Conservation (phyloP, 2,888 invertebrate genomes). For the Aelia acuminata region DNA sequence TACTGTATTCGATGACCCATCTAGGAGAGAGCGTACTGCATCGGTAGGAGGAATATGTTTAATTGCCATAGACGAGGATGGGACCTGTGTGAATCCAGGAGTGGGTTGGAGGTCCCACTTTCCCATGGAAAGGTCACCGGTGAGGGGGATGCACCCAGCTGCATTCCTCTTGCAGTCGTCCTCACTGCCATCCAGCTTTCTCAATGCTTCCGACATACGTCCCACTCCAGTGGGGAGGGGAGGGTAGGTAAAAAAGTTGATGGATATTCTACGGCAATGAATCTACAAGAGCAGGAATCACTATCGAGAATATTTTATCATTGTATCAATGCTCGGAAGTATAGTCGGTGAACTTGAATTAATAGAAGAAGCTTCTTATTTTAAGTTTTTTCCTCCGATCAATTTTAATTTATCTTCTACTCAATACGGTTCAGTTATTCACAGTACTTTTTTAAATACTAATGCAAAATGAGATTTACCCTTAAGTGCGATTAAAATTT, state of each 20-base stretch:
- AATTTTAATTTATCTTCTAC: too few species aligned
- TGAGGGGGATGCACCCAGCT: conserved; percentile 49
- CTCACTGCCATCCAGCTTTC: not conserved
- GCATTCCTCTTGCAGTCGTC: conserved; percentile 31
- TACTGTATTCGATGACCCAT: too few species aligned
- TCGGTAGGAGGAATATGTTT: not conserved
- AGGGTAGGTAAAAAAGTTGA: not conserved
- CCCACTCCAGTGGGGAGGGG: not conserved
- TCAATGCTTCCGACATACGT: conserved; percentile 35
- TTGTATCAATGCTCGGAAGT: not conserved
- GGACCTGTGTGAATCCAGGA: conserved; percentile 43
- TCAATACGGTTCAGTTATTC: too few species aligned
- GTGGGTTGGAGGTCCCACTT: conserved; percentile 40
- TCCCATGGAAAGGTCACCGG: conserved; percentile 45
- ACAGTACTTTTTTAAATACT: too few species aligned
- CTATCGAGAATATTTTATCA: not conserved
- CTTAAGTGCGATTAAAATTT: too few species aligned
- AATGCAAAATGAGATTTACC: too few species aligned
- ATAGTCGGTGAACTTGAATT: too few species aligned
- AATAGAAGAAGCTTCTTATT: too few species aligned
- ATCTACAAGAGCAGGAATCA: not conserved
- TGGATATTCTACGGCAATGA: not conserved
- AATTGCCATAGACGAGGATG: not conserved
- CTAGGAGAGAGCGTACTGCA: not conserved
- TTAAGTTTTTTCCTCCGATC: too few species aligned